Evolutionary conservation across 2,888 invertebrate genomes (phyloP), one percentile per base, ranked within the genome.

Genomic region (Actias luna): DNA sequence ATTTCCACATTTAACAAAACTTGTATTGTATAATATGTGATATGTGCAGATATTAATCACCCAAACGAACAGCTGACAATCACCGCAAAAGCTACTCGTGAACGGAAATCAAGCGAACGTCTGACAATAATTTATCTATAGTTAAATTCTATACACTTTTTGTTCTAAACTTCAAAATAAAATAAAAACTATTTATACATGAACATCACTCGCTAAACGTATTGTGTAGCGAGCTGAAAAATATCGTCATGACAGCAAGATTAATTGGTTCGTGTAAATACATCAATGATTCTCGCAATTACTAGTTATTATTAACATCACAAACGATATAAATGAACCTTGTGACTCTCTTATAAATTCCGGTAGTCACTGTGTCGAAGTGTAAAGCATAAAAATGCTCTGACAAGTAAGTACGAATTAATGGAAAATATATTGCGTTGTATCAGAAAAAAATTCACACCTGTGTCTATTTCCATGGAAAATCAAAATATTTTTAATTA

Each of bases 361-460:
- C 27, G 29, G 52, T 55, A 25, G 16, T 14, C 12, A 55, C 29
- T 16, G 52, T 16, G 52, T 1, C 16, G 29, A 27, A 27, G 52
- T 55, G 16, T 55, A 16, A 16, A 55, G 4, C 29, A 29, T n/a
- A 55, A 55, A 29, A 55, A 12, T 2, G 4, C 25, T 50, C 22
- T 39, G n/a, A n/a, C 50, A 55, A 29, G 52, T 55, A 55, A 55
- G 52, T 29, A n/a, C 14, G 8, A 46, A 65, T 59, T 61, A 33
- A 8, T 42, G 39, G n/a, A 39, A 39, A 39, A 39, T 16, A 5
- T n/a, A 39, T 39, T n/a, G 16, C 14, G n/a, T n/a, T n/a, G n/a
- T 1, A 39, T n/a, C 39, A 36, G 16, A 16, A 16, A 16, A 16
- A 5, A 16, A 16, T 36, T 16, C 16, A 1, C 16, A 36, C 14